Evolutionary conservation across 2,113 vertebrate species (phyloP), one percentile per base, ranked within the genome.

Genomic region (Cephalopterus ornatus): DNA sequence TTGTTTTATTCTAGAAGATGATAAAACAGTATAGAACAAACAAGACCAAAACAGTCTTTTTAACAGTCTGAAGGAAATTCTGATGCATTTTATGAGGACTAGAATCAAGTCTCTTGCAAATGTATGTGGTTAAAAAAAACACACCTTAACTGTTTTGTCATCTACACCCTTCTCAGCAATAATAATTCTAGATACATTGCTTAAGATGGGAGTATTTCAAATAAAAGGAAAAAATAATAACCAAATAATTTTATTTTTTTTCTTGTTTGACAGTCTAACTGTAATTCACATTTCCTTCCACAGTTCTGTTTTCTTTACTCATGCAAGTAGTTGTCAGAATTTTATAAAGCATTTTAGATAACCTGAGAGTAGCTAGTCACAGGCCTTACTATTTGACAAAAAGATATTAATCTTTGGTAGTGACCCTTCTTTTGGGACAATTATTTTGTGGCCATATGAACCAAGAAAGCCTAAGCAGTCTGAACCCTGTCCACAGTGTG

Each of bases 11-110:
- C 13, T 63, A 5, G 20, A 74, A 87, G 65, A 65, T 47, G 20
- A 91, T 68, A 81, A 89, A 84, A 13, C 12, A 87, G 8, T 39
- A 53, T 26, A 91, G 88, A 93, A 58, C 3, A 93, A 85, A 62
- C 11, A 52, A 85, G 20, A 71, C 6, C 9, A 73, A 77, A 55
- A 14, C 30, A 70, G 35, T 32, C 5, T 58, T 61, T 86, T 55
- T 26, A 75, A 44, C 2, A 70, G 2, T 46, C 9, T 71, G 23
- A 77, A 87, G 47, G 23, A 84, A 89, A 92, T 74, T 71, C 26
- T 84, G 18, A 41, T 67, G 21, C 6, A 28, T 50, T 74, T 86
- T 70, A 21, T 56, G 41, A 83, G 18, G 23, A 66, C 9, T 66
- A 49, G 5, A 24, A 3, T 44, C 41, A 83, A 42, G 12, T 53